These are phyloP conservation scores for Leptinotarsa lineolata DNA, from an alignment of 1,140 invertebrate species.

Conservation along the genomic window DNA sequence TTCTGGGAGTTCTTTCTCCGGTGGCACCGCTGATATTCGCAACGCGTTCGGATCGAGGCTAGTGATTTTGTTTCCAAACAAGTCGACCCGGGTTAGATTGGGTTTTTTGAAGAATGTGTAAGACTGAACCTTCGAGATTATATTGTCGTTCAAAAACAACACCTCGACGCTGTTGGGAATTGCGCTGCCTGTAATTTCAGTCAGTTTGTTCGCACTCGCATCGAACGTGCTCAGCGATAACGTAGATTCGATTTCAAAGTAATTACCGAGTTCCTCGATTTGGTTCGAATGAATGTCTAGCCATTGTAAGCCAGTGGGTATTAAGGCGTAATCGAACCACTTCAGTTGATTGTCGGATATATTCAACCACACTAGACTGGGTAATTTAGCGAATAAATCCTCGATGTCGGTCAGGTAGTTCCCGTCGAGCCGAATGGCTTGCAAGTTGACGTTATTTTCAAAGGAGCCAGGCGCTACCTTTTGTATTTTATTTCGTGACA, in stretches of 20 bases:
- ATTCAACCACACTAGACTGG: slow-evolving; percentile 88
- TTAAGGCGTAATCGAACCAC: slow-evolving; percentile 89
- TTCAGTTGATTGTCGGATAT: slow-evolving; percentile 88
- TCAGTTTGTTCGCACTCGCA: slow-evolving; percentile 82
- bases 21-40: slow-evolving; percentile 77
- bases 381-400: slow-evolving; percentile 82
- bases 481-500: slow-evolving; percentile 85
- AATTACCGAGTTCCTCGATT: slow-evolving; percentile 86
- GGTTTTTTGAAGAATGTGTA: slow-evolving; percentile 94
- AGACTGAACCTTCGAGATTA: slow-evolving; percentile 84
- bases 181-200: slow-evolving; percentile 81
- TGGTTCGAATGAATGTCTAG: slow-evolving; percentile 87
- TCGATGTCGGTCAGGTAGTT: slow-evolving; percentile 85
- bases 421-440: slow-evolving; percentile 84
- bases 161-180: slow-evolving; percentile 87
- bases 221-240: slow-evolving; percentile 83
- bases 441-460: slow-evolving; percentile 80
- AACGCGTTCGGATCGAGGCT: slow-evolving; percentile 85
- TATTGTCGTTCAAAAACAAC: slow-evolving; percentile 83
- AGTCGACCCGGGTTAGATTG: slow-evolving; percentile 83
- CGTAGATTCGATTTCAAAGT: slow-evolving; percentile 84
- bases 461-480: slow-evolving; percentile 84
- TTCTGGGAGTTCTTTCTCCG: slow-evolving; percentile 79
- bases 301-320: slow-evolving; percentile 87
- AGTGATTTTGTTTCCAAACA: slow-evolving; percentile 83